Base-by-base conservation (phyloP, 2,113 vertebrate genomes). In the Fregata magnificens region DNA sequence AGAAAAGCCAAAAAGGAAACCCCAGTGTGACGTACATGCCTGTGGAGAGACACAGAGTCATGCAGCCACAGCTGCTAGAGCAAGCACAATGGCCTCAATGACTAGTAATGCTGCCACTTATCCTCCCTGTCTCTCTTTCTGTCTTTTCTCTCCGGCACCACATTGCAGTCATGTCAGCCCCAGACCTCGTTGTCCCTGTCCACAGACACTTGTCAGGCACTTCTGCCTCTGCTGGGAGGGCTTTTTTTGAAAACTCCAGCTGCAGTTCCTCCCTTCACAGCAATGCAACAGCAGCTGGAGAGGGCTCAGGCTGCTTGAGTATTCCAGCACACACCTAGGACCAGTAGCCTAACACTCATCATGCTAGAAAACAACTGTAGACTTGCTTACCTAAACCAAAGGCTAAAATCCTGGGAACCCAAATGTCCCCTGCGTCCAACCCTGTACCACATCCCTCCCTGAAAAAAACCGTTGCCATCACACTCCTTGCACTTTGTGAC, bases 61-160 rank as follows among this genome's bases (percentile, higher is more conserved):
- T 9, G 36, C 14, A 76, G 69, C 19, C 2, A 2, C 49, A 63
- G 44, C 42, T 52, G 26, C 56, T 21, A 4, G 34, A 50, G 32
- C 25, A 78, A 36, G 21, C 15, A 14, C 29, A 83, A 13, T 1
- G 6, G n/a, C 34, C 62, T 16, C 14, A 25, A 1, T 36, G 50
- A 22, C 16, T 11, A 22, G 17, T 11, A 1, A 0, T 15, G 32
- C n/a, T 45, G n/a, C 42, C 21, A 2, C 12, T 38, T 10, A 3
- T 11, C 10, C 15, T 52, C 25, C 22, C 21, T 65, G 18, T 28
- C 36, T 52, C 31, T 31, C 34, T 25, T 16, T 52, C 38, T 50
- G 8, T 8, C 14, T 38, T 56, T 58, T 25, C 10, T 34, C 36
- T 26, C 40, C 1, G 6, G 16, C 5, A 6, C 32, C 36, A 24